Conservation (phyloP, 2,113 vertebrate genomes). For the Helogale parvula region DNA sequence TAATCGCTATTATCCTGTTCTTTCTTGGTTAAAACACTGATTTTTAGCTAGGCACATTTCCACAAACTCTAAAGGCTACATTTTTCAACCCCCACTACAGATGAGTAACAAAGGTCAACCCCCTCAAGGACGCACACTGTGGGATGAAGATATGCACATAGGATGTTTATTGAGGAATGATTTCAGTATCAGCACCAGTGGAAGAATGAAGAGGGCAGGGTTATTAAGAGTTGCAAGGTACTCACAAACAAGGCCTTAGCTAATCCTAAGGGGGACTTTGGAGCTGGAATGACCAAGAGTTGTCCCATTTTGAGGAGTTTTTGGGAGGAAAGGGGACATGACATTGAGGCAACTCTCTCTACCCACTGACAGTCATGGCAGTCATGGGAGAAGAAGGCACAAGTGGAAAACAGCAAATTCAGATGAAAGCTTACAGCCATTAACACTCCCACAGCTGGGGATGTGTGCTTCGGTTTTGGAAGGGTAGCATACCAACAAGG, state of each 20-base stretch:
- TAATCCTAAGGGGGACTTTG: background rate
- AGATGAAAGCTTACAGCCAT: background rate
- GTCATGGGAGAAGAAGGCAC: background rate
- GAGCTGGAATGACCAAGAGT: background rate
- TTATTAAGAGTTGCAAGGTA: background rate
- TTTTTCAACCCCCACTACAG: background rate
- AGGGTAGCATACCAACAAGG: fast-evolving
- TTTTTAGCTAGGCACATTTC: background rate
- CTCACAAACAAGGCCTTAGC: background rate
- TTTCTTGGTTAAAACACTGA: background rate
- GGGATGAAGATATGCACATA: background rate
- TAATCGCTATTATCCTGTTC: background rate
- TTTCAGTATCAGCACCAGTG: background rate
- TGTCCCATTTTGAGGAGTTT: background rate
- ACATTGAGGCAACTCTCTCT: background rate
- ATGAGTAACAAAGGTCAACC: background rate
- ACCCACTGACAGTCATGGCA: background rate
- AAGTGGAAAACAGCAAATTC: background rate
- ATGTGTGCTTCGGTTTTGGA: background rate
- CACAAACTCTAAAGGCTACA: background rate
- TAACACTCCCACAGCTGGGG: background rate
- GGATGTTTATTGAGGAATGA: background rate
- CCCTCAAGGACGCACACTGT: background rate
- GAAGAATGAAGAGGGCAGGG: background rate
- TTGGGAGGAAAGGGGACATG: background rate